Base-by-base conservation (phyloP, 2,888 invertebrate genomes). In the Drosophila sordidula region DNA sequence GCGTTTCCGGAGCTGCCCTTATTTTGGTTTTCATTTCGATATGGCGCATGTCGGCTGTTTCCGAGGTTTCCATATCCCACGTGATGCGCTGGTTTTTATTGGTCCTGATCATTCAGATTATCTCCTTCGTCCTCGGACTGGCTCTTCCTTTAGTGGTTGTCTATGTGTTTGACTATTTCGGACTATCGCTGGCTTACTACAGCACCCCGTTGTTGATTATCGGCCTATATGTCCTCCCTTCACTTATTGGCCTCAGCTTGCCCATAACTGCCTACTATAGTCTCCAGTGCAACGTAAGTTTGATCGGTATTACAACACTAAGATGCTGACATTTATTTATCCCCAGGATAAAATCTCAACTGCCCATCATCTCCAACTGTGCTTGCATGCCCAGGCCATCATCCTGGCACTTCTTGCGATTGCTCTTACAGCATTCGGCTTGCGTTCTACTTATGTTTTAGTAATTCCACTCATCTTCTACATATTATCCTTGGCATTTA, bases 121-220 rank as follows among this genome's bases (percentile, higher is more conserved):
- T 76, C 63, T 78, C 91, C 65, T 64, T 92, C 74, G 80, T 75
- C 58, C 69, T 91, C 25, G 91, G 90, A 2, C n/a, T 90, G 4
- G 82, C 78, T 2, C 70, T 92, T 55, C 89, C 91, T 2, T 9
- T 91, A 6, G 51, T 87, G 1, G 67, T 92, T 22, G 92, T 92
- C 3, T 66, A 90, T 18, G 50, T 92, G 4, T 88, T 93, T 41
- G 93, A 93, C 73, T 76, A 67, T 1, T 67, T 87, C 1, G 90
- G 91, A 54, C 80, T 91, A 12, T 91, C 93, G 0, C 93, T 95
- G 93, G 93, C 93, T 46, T 95, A 95, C 94, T 95, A 93, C 79
- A 92, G 94, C 11, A 90, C 92, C 70, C 93, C 93, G n/a, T 93
- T 92, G 89, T 90, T 94, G 45, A 87, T 94, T 32, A 87, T 93